These are phyloP conservation scores for Hippocampus guttulatus DNA, from an alignment of 2,113 vertebrate genomes.

Conservation along the genomic window DNA sequence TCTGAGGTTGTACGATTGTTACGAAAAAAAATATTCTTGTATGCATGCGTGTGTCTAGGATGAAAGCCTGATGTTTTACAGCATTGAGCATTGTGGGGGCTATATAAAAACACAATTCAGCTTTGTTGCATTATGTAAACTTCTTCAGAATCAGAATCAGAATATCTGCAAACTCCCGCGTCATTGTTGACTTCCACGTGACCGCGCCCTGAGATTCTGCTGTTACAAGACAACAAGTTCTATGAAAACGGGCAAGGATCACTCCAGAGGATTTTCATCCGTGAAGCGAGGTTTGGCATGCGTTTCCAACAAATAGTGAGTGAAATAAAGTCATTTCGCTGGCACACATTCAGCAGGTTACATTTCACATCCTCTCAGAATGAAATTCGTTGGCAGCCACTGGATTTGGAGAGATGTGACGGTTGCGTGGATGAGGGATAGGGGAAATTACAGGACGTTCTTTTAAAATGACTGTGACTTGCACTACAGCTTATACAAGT, in stretches of 20 bases:
- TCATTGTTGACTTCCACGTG: constrained; percentile 8
- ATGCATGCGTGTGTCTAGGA: neutral
- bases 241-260: constrained; percentile 29
- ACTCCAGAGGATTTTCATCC: constrained; percentile 40
- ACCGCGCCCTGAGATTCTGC: constrained; percentile 7
- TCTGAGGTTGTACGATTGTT: neutral
- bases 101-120: neutral
- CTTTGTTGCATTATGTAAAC: constrained; percentile 8
- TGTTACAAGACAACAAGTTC: constrained; percentile 16
- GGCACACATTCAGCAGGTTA: constrained; percentile 50
- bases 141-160: neutral
- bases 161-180: neutral
- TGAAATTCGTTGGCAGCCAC: constrained; percentile 52
- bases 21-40: neutral
- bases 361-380: constrained; percentile 49
- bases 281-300: constrained; percentile 43
- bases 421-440: constrained; percentile 31
- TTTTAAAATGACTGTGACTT: constrained; percentile 29
- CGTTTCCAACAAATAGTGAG: constrained; percentile 16
- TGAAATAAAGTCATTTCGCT: constrained; percentile 48
- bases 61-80: neutral
- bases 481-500: constrained; percentile 15
- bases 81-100: neutral
- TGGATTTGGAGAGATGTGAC: constrained; percentile 38
- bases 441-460: constrained; percentile 34